Percentiles rank a stretch among this genome's conserved stretches.
These are phyloP conservation scores for Beris morrisii DNA, from an alignment of 2,888 invertebrate genomes.

Conservation along the genomic window DNA sequence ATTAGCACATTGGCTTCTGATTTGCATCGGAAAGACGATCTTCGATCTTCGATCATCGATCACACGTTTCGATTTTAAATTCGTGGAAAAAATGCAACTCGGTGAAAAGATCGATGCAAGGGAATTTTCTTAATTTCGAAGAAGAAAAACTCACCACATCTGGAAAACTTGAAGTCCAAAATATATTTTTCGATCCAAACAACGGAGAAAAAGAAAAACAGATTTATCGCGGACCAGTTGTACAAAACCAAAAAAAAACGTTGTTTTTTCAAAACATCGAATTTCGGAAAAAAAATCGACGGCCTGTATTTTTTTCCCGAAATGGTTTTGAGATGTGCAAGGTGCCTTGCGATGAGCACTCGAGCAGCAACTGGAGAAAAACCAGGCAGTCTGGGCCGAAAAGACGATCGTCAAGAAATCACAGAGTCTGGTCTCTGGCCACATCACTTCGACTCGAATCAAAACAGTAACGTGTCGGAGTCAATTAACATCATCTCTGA, in stretches of 20 bases:
- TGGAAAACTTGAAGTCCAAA: conserved; percentile 1
- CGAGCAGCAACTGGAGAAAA: conserved; percentile 10
- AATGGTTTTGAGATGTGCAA: neutral
- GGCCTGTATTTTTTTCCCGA: neutral
- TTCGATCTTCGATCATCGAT: too few relatives aligned
- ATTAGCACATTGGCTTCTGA: too few relatives aligned
- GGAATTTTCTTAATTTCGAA: neutral
- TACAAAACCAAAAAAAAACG: neutral
- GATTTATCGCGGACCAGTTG: conserved; percentile 1
- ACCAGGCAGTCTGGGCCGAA: conserved; percentile 25
- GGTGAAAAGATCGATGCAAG: too few relatives aligned
- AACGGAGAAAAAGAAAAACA: too few relatives aligned
- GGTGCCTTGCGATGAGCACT: neutral
- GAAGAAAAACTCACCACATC: conserved; percentile 22
- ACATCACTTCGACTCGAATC: neutral
- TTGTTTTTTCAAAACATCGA: conserved; percentile 14
- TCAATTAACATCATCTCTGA: conserved; percentile 20
- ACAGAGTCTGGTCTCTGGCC: neutral
- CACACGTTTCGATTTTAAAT: too few relatives aligned
- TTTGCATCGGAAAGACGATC: too few relatives aligned
- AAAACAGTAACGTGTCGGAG: conserved; percentile 1
- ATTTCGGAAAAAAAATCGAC: neutral
- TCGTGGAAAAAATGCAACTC: too few relatives aligned
- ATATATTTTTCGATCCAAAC: too few relatives aligned
- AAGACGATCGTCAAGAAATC: too few relatives aligned